phyloP scores from a whole-genome alignment of 2,797 vertebrate genomes.

The Bradypodion ventrale region DNA sequence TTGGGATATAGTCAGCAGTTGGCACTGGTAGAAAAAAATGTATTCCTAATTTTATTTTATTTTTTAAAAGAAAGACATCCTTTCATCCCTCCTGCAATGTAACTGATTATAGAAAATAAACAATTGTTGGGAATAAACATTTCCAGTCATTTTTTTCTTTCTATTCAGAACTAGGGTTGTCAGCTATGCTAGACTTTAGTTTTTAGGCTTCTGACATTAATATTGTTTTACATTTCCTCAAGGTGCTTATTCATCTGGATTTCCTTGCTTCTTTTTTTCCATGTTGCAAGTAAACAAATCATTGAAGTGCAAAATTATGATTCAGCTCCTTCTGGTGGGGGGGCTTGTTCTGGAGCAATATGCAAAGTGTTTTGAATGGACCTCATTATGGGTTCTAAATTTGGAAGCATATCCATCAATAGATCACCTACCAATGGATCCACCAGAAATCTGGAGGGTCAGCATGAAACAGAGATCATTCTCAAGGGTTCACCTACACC shows the following conservation, averaged over 20 bases:
- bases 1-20: background rate
- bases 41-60: background rate
- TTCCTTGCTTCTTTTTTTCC: too few species aligned
- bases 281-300: too few species aligned
- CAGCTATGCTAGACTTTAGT: background rate
- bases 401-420: background rate
- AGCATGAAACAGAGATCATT: background rate
- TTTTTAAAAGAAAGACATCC: background rate
- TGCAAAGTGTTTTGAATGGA: too few species aligned
- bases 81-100: background rate
- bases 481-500: background rate
- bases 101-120: background rate
- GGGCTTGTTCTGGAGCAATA: too few species aligned
- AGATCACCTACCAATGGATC: background rate
- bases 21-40: background rate
- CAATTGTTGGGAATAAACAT: background rate
- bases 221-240: background rate
- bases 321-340: background rate
- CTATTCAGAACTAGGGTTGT: background rate
- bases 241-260: too few species aligned
- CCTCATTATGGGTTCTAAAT: background rate
- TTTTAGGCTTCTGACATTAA: background rate
- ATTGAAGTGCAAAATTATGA: background rate
- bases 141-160: too few species aligned
- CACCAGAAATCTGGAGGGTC: background rate